These are phyloP conservation scores for Recurvirostra avosetta DNA, from an alignment of 2,113 vertebrate species.

Conservation along the genomic window DNA sequence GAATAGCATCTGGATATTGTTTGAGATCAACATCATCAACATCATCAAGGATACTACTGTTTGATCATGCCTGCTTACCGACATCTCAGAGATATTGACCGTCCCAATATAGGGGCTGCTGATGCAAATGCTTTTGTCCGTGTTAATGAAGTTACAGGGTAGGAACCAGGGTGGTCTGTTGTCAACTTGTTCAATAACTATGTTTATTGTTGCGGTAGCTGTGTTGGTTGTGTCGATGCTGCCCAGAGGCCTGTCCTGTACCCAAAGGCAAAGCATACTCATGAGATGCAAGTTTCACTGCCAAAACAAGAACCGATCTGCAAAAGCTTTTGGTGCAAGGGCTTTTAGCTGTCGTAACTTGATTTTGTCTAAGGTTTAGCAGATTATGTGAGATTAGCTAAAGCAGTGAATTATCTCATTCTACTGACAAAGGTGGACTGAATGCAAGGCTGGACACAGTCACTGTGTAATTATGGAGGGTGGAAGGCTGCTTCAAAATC, in stretches of 20 bases:
- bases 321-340: not conserved
- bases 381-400: not conserved
- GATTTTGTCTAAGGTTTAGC: not conserved
- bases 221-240: not conserved
- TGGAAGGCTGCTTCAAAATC: not conserved
- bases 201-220: conserved; percentile 71
- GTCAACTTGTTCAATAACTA: conserved; percentile 77
- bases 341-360: not conserved
- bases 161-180: conserved; percentile 85
- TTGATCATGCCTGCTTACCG: conserved; percentile 56
- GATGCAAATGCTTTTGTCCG: conserved; percentile 73
- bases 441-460: not conserved
- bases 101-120: conserved; percentile 76
- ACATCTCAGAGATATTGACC: conserved; percentile 77
- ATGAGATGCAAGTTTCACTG: not conserved
- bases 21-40: too few species aligned
- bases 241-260: conserved; percentile 71
- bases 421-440: not conserved
- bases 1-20: not conserved
- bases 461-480: not conserved
- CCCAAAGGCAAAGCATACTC: not conserved
- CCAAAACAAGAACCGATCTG: not conserved
- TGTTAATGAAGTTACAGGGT: conserved; percentile 70
- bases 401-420: not conserved
- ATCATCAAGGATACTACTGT: not conserved